These are phyloP conservation scores for Zootermopsis nevadensis DNA, from an alignment of 2,888 invertebrate genomes.

Conservation along the genomic window DNA sequence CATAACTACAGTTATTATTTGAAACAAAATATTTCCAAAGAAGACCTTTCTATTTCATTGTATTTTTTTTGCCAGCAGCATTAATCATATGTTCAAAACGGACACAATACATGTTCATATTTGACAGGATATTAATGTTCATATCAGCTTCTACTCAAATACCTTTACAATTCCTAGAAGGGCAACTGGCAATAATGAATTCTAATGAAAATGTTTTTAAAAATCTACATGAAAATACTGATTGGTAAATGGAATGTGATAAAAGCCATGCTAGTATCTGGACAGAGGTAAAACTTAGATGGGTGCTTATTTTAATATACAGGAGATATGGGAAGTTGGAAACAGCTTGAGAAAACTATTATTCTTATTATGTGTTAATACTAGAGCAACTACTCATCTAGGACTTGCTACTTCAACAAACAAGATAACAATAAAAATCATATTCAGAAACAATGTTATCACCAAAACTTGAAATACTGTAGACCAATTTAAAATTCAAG, in stretches of 20 bases:
- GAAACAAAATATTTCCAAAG: no score
- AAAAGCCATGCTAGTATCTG: conserved; percentile 13
- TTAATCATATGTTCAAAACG: no score
- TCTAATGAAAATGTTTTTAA: neutral
- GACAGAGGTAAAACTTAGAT: neutral
- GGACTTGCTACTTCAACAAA: no score
- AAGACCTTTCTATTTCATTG: no score
- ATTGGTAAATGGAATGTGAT: neutral
- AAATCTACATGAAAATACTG: neutral
- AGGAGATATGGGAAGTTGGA: conserved; percentile 9
- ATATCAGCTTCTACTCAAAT: neutral
- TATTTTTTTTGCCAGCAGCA: no score
- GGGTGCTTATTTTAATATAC: conserved; percentile 38
- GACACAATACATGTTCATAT: neutral
- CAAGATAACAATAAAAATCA: no score
- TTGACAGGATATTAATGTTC: neutral
- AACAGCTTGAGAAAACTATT: neutral
- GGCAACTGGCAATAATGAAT: neutral
- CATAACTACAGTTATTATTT: no score
- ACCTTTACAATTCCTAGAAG: conserved; percentile 1
- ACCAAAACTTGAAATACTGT: no score
- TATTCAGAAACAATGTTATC: no score
- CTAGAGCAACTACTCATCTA: no score
- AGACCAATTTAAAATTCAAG: no score
- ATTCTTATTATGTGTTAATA: no score